Percentiles rank a stretch among this genome's conserved stretches.
phyloP scores from a whole-genome alignment of 1,140 invertebrate species.

The Rhopalosiphum maidis region DNA sequence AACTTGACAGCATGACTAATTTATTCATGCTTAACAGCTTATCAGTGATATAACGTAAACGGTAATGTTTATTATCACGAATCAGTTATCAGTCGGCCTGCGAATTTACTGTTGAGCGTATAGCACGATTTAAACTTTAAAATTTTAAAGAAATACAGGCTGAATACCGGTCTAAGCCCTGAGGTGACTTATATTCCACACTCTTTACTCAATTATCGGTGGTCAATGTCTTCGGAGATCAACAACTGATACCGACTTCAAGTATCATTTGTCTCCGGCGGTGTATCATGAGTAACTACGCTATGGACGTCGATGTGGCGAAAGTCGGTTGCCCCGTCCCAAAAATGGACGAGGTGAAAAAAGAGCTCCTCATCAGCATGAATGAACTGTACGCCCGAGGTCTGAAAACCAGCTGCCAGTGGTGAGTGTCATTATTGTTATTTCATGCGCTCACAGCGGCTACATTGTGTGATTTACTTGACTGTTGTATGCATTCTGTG shows the following conservation, averaged over 20 bases:
- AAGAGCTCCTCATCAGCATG: conserved; percentile 28
- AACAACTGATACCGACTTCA: neutral
- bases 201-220: neutral
- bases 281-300: conserved; percentile 16
- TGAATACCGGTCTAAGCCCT: neutral
- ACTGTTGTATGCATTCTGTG: neutral
- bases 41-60: neutral
- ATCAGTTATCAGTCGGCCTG: neutral
- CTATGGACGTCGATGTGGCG: conserved; percentile 35
- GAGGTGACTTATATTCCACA: neutral
- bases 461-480: neutral
- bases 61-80: neutral
- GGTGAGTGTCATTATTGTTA: neutral
- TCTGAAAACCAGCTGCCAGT: conserved; percentile 40
- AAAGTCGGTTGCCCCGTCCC: neutral
- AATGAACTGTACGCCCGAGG: conserved; percentile 29
- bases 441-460: neutral
- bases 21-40: neutral
- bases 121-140: neutral
- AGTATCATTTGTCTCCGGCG: neutral
- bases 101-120: neutral
- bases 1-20: no score
- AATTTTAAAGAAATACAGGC: neutral
- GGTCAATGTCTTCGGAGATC: neutral
- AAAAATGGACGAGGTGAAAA: conserved; percentile 38